Evolutionary conservation across 2,888 invertebrate species (phyloP), one percentile per base, ranked within the genome.

Genomic region (Phania funesta): DNA sequence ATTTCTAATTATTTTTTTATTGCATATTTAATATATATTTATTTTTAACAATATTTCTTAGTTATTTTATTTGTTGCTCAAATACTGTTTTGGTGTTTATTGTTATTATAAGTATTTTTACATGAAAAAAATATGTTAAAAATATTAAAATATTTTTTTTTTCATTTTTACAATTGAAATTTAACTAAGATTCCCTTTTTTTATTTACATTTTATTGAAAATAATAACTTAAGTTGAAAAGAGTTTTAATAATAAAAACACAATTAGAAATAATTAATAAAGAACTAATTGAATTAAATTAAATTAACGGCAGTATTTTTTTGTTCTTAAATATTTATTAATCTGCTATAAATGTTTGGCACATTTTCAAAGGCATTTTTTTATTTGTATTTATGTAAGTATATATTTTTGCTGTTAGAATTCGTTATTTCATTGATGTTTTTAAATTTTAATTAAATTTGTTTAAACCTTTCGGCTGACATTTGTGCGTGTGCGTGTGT

Each of bases 71-170:
- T 26, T 73, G 16, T 62, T 68, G 68, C 24, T 68, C 76, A 74
- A 82, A 82, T 82, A 82, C 82, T 82, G 82, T 70, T 78, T 76
- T 82, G 82, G 82, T 82, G 82, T 82, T 77, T 70, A 58, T 67
- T 54, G n/a, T 74, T 62, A 18, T 35, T 62, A 60, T 35, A 67
- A 5, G 20, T 75, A 13, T 62, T 50, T 60, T 70, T 58, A 41
- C 50, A 32, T 38, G 22, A 9, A 35, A 44, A 44, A 44, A 32
- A 9, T 13, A 64, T 29, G 29, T 29, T 29, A 4, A 4, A 41
- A 16, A 32, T 52, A 44, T 67, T 44, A 38, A 20, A 41, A 41
- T 71, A 60, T 24, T 9, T 20, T 5, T 56, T 24, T 18, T 5
- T 29, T 54, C 29, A 16, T 54, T 54, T 65, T 44, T 74, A 74